Base-by-base conservation (phyloP, 2,113 vertebrate species). In the Neodon shergylaensis region DNA sequence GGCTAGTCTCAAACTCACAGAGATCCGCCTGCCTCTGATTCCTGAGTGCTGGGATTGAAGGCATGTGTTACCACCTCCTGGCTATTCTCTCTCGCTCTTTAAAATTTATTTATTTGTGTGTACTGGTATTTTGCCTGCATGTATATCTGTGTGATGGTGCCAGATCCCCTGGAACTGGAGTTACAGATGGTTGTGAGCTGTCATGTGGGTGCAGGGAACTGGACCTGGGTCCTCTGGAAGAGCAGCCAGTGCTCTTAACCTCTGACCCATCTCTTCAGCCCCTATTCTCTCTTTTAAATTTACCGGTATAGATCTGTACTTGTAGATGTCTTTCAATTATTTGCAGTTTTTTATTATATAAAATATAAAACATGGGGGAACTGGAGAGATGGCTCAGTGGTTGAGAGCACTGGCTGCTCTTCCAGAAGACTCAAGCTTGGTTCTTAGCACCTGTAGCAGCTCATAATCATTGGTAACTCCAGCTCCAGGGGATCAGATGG, bases 281-380 rank as follows among this genome's bases (percentile, higher is more conserved):
- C 19, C 54, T 58, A 58, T 58, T 58, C 54, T 68, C 49, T 81
- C 49, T n/a, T 49, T n/a, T 58, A 79, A 36, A 54, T 17, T 89
- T 76, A 83, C 82, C 84, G 11, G 74, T 73, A 44, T 92, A 78
- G 91, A 85, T 14, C 78, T 83, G 19, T 47, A 68, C 19, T 83
- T 92, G 85, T 65, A 14, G 87, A 92, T 72, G 39, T 76, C 42
- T 68, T 77, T 82, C 90, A 91, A 65, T 47, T 70, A 70, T 47
- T 70, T 91, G n/a, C 16, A 86, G 33, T 92, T 58, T 81, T 65
- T 93, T 92, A n/a, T 74, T 88, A 91, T 47, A 70, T 79, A 95
- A 94, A 90, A 88, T 83, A 78, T 95, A 49, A 89, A 63, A 12
- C 72, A 33, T 31, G 31, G 42, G 31, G 78, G 33, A n/a, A 52